Evolutionary conservation across 2,888 invertebrate species (phyloP).

Genomic region (Xanthia icteritia): DNA sequence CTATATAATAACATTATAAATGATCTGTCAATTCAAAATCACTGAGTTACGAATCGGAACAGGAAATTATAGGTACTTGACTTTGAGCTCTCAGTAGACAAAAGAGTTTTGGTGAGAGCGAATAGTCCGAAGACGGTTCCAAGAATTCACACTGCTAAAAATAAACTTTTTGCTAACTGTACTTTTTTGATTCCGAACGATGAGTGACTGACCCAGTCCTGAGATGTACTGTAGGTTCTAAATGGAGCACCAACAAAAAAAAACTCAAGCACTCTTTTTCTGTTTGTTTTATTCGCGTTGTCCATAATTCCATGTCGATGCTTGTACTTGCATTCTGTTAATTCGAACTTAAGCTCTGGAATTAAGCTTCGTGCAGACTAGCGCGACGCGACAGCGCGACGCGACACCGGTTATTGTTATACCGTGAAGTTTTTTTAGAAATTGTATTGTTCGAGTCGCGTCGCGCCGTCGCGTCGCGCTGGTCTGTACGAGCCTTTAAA

Average conservation of each 20-base stretch:
- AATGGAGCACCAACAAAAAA: constrained; percentile 54
- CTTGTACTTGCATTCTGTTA: not conserved
- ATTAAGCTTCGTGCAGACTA: too few species aligned
- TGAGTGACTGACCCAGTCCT: constrained; percentile 67
- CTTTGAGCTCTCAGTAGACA: constrained; percentile 77
- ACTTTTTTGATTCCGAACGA: constrained; percentile 67
- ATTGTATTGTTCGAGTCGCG: too few species aligned
- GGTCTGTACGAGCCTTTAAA: too few species aligned
- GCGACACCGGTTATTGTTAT: too few species aligned
- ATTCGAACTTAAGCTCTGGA: constrained; percentile 16
- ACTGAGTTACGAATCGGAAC: constrained; percentile 73
- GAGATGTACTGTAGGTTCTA: constrained; percentile 57
- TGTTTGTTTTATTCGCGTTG: constrained; percentile 13
- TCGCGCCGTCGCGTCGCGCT: too few species aligned
- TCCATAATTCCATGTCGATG: not conserved
- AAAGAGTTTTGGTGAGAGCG: constrained; percentile 80
- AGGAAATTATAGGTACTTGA: constrained; percentile 81
- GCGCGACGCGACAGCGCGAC: too few species aligned
- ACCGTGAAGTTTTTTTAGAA: too few species aligned
- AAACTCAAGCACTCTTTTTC: constrained; percentile 9
- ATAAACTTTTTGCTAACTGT: constrained; percentile 70
- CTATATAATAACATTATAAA: constrained; percentile 69
- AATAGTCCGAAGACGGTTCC: constrained; percentile 74
- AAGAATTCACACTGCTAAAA: constrained; percentile 73
- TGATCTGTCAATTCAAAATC: constrained; percentile 72